A percentile compares a stretch with the other conserved stretches of the same genome.
Conservation (phyloP, 92 coral and sea anemone genomes). For the Bergia puertoricense region DNA sequence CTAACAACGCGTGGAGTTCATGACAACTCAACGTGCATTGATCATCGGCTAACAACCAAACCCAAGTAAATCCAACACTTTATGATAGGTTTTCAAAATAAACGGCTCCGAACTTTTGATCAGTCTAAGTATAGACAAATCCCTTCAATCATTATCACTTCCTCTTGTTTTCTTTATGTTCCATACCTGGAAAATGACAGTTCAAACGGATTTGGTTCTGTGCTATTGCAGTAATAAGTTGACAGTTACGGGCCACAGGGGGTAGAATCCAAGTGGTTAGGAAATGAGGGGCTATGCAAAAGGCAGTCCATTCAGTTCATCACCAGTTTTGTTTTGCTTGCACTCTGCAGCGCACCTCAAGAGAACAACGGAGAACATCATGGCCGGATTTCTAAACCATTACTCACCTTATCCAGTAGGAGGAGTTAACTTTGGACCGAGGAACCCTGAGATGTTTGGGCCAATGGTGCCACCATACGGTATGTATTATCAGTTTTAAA, state of each 20-base stretch:
- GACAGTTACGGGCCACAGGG: conserved; percentile 86
- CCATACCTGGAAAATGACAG: conserved; percentile 69
- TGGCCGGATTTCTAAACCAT: conserved; percentile 93
- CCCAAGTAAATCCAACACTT: conserved; percentile 34
- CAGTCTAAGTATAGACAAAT: conserved; percentile 57
- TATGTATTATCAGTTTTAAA: conserved; percentile 47
- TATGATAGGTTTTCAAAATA: conserved; percentile 38
- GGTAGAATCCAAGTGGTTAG: conserved; percentile 59
- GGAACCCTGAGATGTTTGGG: conserved; percentile 78
- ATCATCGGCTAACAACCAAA: conserved; percentile 22
- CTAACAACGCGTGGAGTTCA: conserved; percentile 27
- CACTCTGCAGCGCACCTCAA: conserved; percentile 36
- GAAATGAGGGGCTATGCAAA: conserved; percentile 63
- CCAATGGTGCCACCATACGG: conserved; percentile 87
- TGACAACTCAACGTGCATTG: conserved; percentile 22
- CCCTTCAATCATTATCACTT: conserved; percentile 49
- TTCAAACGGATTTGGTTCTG: conserved; percentile 77
- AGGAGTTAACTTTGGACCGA: conserved; percentile 80
- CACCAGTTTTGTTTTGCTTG: conserved; percentile 26
- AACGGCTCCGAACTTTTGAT: conserved; percentile 53
- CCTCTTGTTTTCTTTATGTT: conserved; percentile 57
- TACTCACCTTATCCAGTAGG: conserved; percentile 84
- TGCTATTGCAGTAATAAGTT: conserved; percentile 69
- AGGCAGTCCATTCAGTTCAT: conserved; percentile 20
- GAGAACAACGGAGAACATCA: conserved; percentile 43